These are phyloP conservation scores for Pipa parva DNA, from an alignment of 2,113 vertebrate species.

Conservation along the genomic window DNA sequence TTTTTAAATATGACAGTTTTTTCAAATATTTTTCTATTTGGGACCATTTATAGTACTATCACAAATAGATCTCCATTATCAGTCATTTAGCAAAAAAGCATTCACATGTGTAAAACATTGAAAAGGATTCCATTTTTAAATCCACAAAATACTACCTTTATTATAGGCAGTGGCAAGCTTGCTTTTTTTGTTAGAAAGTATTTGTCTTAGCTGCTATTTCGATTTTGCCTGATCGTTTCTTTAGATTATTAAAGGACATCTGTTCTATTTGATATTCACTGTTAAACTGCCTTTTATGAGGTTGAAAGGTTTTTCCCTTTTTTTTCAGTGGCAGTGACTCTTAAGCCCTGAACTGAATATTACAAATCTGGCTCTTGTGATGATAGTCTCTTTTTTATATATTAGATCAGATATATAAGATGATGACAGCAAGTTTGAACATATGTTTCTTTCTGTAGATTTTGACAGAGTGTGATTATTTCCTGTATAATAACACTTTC, in stretches of 20 bases:
- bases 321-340: neutral
- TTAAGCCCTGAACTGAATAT: conserved; percentile 43
- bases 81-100: no score
- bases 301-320: conserved; percentile 34
- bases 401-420: conserved; percentile 76
- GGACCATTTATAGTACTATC: no score
- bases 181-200: conserved; percentile 15
- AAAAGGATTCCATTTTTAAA: conserved; percentile 22
- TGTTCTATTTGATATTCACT: conserved; percentile 45
- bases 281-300: conserved; percentile 35
- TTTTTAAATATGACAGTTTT: no score
- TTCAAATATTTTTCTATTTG: no score
- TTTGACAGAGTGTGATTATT: conserved; percentile 97
- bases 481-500: conserved; percentile 96
- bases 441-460: conserved; percentile 86
- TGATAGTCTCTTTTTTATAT: conserved; percentile 52
- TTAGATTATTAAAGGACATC: conserved; percentile 44
- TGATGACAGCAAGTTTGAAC: conserved; percentile 71
- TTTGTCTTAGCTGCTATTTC: conserved; percentile 23
- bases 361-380: conserved; percentile 52
- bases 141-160: conserved; percentile 12
- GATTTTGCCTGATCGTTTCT: conserved; percentile 17
- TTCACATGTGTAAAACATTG: conserved; percentile 22
- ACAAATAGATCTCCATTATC: no score
- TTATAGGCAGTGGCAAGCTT: conserved; percentile 6